phyloP scores from a whole-genome alignment of 2,888 invertebrate genomes.

The Diogma glabrata region DNA sequence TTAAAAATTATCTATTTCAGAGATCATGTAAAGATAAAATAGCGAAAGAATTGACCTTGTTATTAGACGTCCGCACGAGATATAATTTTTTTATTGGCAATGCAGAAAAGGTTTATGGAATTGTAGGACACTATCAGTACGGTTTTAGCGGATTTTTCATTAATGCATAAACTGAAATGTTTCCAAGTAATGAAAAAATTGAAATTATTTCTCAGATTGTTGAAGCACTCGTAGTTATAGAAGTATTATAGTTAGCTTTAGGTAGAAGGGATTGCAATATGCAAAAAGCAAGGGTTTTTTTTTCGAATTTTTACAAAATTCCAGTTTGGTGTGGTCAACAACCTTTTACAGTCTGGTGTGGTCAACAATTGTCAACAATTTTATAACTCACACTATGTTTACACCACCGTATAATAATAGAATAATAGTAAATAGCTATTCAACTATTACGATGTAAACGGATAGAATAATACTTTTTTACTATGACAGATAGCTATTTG shows the following conservation, averaged over 20 bases:
- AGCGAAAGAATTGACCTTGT: neutral
- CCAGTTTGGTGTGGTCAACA: too few relatives aligned
- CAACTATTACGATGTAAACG: too few relatives aligned
- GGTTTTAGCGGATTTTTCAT: neutral
- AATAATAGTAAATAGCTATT: too few relatives aligned
- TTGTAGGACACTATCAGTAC: neutral
- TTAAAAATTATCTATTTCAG: neutral
- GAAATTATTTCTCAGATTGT: neutral
- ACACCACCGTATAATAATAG: too few relatives aligned
- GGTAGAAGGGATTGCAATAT: neutral
- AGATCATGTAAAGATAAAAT: neutral
- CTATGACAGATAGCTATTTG: too few relatives aligned
- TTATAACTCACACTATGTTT: neutral
- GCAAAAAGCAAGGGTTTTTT: neutral
- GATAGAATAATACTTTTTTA: too few relatives aligned
- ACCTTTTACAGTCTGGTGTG: conserved; percentile 1
- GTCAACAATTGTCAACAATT: neutral
- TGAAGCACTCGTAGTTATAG: neutral
- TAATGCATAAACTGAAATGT: neutral
- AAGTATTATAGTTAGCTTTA: neutral
- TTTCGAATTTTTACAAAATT: neutral
- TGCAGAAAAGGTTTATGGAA: neutral
- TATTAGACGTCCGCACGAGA: neutral
- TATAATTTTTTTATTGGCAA: neutral
- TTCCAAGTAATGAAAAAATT: neutral